Evolutionary conservation across 2,797 vertebrate species (phyloP), one percentile per base, ranked within the genome.

Genomic region (Hozukius guyotensis): DNA sequence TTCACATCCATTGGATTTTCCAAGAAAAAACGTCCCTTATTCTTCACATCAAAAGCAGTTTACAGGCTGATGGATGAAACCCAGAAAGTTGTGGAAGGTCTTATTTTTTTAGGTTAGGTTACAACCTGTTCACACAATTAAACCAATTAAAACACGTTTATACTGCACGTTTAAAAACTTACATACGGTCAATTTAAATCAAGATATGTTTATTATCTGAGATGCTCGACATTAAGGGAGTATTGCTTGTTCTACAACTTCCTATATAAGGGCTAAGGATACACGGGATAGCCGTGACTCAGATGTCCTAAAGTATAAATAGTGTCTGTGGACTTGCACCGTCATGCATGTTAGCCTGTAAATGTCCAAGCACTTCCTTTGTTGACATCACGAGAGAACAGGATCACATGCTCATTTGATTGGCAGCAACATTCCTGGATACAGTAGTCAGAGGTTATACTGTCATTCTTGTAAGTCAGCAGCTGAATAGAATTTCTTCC

Each of bases 221-320:
- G 20, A 59, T n/a, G 29, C 29, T 32, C 8, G 20, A 32, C 29
- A 32, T 31, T 27, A 20, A 3, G 57, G 2, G 57, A 5, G 9
- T 59, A 18, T 32, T 61, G 9, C 57, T 31, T 32, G 18, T 32
- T 12, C 16, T 8, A 61, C 31, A 61, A 6, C 31, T 61, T 32
- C 10, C 31, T 46, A 42, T 42, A 42, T 42, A 16, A 42, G 38
- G 38, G 38, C 0, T 42, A 42, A 42, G 38, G 38, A 42, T 42
- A 42, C 38, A 42, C 0, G 10, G 10, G 20, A 32, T 8, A 38
- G 13, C 31, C 13, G 32, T 84, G 63, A 89, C 63, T 84, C 77
- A 70, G 32, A 74, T 11, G 27, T 27, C 9, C 62, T 64, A 11
- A 49, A 25, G 12, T 56, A 34, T 2, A 14, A 27, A 42, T 24